Base-by-base conservation (phyloP, 2,113 vertebrate genomes). In the Sebastes schlegelii region DNA sequence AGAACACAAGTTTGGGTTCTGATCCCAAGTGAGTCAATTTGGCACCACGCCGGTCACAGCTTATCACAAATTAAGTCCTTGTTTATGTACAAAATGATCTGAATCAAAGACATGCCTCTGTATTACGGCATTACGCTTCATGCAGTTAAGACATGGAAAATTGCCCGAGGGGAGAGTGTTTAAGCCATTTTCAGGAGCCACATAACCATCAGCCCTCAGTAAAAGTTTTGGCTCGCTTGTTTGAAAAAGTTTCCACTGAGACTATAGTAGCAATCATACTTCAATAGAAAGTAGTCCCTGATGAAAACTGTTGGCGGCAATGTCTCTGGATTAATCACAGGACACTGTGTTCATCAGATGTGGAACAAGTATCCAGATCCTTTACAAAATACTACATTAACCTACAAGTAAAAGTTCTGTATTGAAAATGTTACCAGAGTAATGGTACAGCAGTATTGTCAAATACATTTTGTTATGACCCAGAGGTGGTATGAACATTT, bases 101-200 rank as follows among this genome's bases (percentile, higher is more conserved):
- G 17, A 80, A 51, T 67, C n/a, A 54, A 60, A 82, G 73, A 68
- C 57, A 72, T 48, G n/a, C 34, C 16, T 17, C 55, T 16, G 17
- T 76, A 21, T 60, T 58, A 49, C 14, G 4, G 16, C 11, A 40
- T 69, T 74, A 51, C 26, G 54, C 26, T 51, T 69, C 16, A 40
- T 66, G 58, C 58, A 46, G 26, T 78, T 71, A 52, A 68, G 62
- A 73, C 49, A 16, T 82, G 74, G 57, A 81, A 82, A 75, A 54
- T 45, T 42, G 66, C 82, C 79, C 65, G 42, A 76, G 79, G 76
- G 67, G 6, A 68, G 19, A 61, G 7, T 58, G 40, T 57, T 84
- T 2, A 9, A 77, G 45, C 40, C 49, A 67, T 71, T 80, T 65
- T 73, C 45, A 60, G 76, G 67, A 87, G 61, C 70, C 49, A 74